Evolutionary conservation across 2,888 invertebrate species (phyloP).

Genomic region (Tinea semifulvella): DNA sequence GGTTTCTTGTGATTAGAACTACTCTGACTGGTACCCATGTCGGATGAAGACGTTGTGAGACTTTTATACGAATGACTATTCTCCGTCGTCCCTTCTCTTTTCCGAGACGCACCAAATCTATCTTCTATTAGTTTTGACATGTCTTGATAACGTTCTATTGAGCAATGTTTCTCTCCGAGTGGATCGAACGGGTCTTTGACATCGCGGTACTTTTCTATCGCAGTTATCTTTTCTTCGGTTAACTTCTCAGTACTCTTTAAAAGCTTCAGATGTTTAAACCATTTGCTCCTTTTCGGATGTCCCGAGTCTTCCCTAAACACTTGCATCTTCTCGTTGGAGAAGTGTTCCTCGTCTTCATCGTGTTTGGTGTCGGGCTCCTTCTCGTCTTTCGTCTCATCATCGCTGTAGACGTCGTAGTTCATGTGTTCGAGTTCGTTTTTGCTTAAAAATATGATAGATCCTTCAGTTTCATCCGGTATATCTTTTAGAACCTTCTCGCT

Average conservation of each 20-base stretch:
- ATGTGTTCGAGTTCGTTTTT: conserved; percentile 72
- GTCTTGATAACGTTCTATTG: conserved; percentile 76
- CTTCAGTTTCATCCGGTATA: conserved; percentile 69
- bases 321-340: conserved; percentile 57
- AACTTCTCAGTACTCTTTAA: conserved; percentile 54
- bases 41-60: conserved; percentile 61
- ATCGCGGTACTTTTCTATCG: conserved; percentile 46
- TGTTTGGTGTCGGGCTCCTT: conserved; percentile 41
- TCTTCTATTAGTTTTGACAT: conserved; percentile 77
- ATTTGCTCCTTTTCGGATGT: conserved; percentile 69
- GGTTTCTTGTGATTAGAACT: conserved; percentile 59
- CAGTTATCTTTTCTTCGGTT: conserved; percentile 52
- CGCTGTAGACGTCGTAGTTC: conserved; percentile 65
- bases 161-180: conserved; percentile 71
- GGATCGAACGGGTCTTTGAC: conserved; percentile 68
- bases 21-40: conserved; percentile 61
- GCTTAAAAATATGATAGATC: conserved; percentile 73
- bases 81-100: conserved; percentile 54
- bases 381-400: conserved; percentile 58
- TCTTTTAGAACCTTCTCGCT: conserved; percentile 61
- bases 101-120: conserved; percentile 64
- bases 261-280: conserved; percentile 71
- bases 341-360: conserved; percentile 40
- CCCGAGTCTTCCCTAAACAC: conserved; percentile 58
- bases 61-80: conserved; percentile 63